Evolutionary conservation across 2,113 vertebrate species (phyloP).

Genomic region (Lanius collurio): DNA sequence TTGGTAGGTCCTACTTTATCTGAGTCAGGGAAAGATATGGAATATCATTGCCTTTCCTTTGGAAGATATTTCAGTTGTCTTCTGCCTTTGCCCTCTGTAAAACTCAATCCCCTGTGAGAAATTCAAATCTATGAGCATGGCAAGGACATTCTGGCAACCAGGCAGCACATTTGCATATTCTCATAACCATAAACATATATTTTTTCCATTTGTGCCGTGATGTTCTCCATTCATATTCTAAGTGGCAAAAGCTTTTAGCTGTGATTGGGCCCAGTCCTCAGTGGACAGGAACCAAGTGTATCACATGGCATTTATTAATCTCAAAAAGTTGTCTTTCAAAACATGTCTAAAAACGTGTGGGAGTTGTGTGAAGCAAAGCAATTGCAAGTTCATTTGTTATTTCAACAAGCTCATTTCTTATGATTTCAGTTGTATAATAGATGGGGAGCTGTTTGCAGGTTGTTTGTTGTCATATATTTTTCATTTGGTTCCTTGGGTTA

Average conservation of each 20-base stretch:
- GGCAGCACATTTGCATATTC: slow-evolving; percentile 37
- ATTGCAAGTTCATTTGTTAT: slow-evolving; percentile 79
- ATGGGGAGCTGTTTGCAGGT: slow-evolving; percentile 44
- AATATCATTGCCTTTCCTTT: background rate
- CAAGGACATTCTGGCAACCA: background rate
- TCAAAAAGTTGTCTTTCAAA: slow-evolving; percentile 61
- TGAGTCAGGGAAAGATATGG: background rate
- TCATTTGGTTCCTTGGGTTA: slow-evolving; percentile 54
- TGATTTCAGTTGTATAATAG: slow-evolving; percentile 64
- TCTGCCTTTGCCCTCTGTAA: background rate
- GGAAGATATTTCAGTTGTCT: background rate
- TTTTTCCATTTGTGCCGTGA: background rate
- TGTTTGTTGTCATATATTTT: slow-evolving; percentile 65
- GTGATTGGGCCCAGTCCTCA: slow-evolving; percentile 31
- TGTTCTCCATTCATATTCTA: slow-evolving; percentile 52
- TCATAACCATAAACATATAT: background rate
- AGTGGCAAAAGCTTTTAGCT: slow-evolving; percentile 49
- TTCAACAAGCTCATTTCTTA: slow-evolving; percentile 80
- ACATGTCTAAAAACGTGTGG: slow-evolving; percentile 71
- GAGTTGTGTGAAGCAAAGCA: slow-evolving; percentile 74
- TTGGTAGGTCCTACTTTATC: background rate
- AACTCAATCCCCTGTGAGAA: background rate
- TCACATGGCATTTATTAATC: slow-evolving; percentile 48
- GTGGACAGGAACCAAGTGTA: background rate
- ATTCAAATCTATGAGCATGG: background rate